A percentile compares a stretch with the other conserved stretches of the same genome.
phyloP scores from a whole-genome alignment of 2,888 invertebrate genomes.

The Crematogaster levior region DNA sequence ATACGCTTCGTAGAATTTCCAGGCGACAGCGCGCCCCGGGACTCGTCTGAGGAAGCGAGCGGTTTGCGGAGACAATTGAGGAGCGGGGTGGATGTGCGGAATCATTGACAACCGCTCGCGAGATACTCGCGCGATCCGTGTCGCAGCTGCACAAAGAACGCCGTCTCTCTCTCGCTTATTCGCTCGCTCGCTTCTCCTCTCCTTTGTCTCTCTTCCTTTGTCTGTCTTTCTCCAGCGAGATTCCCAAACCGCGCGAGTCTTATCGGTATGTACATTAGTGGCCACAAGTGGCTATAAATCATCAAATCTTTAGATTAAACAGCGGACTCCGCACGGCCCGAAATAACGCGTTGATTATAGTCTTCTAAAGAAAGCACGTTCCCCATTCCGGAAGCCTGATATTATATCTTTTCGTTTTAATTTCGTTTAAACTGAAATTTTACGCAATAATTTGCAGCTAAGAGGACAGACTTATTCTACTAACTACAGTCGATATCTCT shows the following conservation, averaged over 20 bases:
- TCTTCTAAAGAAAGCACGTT: too few species aligned
- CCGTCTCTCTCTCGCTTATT: neutral
- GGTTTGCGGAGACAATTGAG: slow-evolving; percentile 41
- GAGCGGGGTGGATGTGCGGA: slow-evolving; percentile 37
- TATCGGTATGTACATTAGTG: neutral
- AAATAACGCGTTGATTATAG: neutral
- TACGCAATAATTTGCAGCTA: neutral
- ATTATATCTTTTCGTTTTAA: neutral
- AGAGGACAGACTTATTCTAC: neutral
- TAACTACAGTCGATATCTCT: too few species aligned
- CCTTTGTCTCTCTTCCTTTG: neutral
- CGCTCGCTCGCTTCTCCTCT: neutral
- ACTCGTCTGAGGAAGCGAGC: slow-evolving; percentile 36
- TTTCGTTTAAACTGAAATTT: neutral
- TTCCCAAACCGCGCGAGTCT: neutral
- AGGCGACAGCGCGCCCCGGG: slow-evolving; percentile 31
- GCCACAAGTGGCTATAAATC: neutral
- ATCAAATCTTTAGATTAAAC: slow-evolving; percentile 1
- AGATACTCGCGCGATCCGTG: slow-evolving; percentile 10
- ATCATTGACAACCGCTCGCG: slow-evolving; percentile 32
- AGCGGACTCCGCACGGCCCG: too few species aligned
- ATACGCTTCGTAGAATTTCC: slow-evolving; percentile 56
- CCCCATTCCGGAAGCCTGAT: neutral
- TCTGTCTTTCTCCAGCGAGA: neutral
- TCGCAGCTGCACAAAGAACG: neutral